Percentiles rank a stretch among this genome's conserved stretches.
phyloP scores from a whole-genome alignment of 2,888 invertebrate genomes.

The Drosophila bunnanda region DNA sequence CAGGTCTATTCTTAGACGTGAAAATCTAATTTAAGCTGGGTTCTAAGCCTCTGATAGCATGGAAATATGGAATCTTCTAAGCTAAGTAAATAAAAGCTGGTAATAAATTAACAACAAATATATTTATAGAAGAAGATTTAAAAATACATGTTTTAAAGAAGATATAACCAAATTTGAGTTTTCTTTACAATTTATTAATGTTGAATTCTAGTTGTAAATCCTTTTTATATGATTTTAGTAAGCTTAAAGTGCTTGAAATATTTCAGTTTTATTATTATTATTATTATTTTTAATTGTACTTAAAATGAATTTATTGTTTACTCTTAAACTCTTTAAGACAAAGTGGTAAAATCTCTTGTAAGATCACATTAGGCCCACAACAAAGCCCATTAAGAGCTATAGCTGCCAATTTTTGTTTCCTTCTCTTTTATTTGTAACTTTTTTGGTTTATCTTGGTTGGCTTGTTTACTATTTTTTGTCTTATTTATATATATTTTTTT shows the following conservation, averaged over 20 bases:
- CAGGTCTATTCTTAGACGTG: not conserved
- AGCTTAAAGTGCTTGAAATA: not conserved
- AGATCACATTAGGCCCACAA: not conserved
- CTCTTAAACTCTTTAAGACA: not conserved
- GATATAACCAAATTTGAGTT: too few species aligned
- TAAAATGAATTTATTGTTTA: not conserved
- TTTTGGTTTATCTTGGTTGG: slow-evolving; percentile 36
- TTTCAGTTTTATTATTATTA: not conserved
- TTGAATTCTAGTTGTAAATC: not conserved
- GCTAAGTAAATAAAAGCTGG: not conserved
- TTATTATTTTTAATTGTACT: not conserved
- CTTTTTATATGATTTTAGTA: not conserved
- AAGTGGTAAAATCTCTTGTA: not conserved
- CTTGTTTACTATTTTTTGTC: slow-evolving; percentile 40
- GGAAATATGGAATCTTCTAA: not conserved
- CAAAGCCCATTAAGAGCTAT: slow-evolving; percentile 4
- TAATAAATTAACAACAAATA: not conserved
- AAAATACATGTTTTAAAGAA: not conserved
- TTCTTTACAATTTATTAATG: not conserved
- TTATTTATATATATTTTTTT: slow-evolving; percentile 38
- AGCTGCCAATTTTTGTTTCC: not conserved
- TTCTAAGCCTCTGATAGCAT: not conserved
- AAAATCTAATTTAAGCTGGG: not conserved
- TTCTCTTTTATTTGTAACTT: slow-evolving; percentile 30
- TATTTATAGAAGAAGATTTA: not conserved